phyloP scores from a whole-genome alignment of 2,113 vertebrate genomes.

The Pica pica region DNA sequence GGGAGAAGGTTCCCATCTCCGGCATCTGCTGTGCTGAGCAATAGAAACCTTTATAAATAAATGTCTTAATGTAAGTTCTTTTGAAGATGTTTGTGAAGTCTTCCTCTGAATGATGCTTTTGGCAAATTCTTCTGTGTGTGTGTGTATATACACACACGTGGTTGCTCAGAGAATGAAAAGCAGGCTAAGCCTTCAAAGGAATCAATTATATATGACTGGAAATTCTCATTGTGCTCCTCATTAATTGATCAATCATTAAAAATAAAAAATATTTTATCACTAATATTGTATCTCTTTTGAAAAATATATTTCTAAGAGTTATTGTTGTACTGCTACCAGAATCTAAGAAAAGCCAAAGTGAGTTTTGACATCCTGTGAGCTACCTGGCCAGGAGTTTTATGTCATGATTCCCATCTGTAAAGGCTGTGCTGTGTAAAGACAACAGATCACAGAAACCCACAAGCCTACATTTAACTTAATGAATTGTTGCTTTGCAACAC shows the following conservation, averaged over 20 bases:
- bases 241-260: neutral
- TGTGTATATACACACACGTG: rapidly evolving
- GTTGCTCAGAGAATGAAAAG: neutral
- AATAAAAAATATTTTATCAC: neutral
- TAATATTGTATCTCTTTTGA: constrained; percentile 11
- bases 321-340: neutral
- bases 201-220: neutral
- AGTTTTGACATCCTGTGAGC: constrained; percentile 5
- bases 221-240: neutral
- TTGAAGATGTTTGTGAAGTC: neutral
- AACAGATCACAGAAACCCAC: neutral
- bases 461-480: neutral
- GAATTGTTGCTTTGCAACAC: neutral
- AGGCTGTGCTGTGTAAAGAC: neutral
- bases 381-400: constrained; percentile 5
- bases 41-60: neutral
- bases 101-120: neutral
- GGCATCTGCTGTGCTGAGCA: neutral
- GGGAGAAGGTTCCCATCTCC: neutral
- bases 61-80: neutral
- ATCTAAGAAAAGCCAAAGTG: neutral
- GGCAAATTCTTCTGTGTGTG: neutral
- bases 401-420: neutral
- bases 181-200: neutral
- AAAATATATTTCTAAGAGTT: neutral